Percentiles rank a stretch among this genome's conserved stretches.
Evolutionary conservation across 2,888 invertebrate species (phyloP).

Genomic region (Stenodera caucasica): DNA sequence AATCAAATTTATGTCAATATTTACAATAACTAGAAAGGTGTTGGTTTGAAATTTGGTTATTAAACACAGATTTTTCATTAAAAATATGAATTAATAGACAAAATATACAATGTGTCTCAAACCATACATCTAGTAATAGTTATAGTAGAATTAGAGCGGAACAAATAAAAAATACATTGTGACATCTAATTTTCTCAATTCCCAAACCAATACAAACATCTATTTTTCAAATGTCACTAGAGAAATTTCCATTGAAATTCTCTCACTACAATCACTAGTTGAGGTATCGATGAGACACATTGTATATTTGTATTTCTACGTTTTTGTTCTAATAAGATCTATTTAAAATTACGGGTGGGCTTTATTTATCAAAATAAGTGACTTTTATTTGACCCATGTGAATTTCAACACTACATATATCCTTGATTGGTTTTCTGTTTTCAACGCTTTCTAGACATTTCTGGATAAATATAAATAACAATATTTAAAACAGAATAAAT

Average conservation of each 20-base stretch:
- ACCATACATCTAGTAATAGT: no score
- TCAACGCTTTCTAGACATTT: slow-evolving; percentile 33
- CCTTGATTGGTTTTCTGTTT: slow-evolving; percentile 35
- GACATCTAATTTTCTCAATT: no score
- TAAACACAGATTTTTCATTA: not conserved
- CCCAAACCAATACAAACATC: no score
- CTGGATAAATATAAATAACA: slow-evolving; percentile 13
- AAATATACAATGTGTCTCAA: no score
- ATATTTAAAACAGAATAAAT: slow-evolving; percentile 9
- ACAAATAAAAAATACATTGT: no score
- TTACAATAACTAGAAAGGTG: not conserved
- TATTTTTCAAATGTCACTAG: no score
- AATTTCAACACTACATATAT: slow-evolving; percentile 32
- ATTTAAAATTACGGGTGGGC: slow-evolving; percentile 32
- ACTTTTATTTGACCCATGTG: slow-evolving; percentile 39
- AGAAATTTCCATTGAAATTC: no score
- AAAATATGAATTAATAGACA: no score
- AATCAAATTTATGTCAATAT: not conserved
- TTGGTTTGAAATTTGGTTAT: not conserved
- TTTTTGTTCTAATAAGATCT: slow-evolving; percentile 21
- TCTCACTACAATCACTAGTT: not conserved
- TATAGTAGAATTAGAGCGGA: no score
- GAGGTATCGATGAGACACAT: not conserved
- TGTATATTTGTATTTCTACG: slow-evolving; percentile 15
- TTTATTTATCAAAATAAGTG: slow-evolving; percentile 40